phyloP scores from a whole-genome alignment of 2,113 vertebrate genomes.

The Vombatus ursinus region DNA sequence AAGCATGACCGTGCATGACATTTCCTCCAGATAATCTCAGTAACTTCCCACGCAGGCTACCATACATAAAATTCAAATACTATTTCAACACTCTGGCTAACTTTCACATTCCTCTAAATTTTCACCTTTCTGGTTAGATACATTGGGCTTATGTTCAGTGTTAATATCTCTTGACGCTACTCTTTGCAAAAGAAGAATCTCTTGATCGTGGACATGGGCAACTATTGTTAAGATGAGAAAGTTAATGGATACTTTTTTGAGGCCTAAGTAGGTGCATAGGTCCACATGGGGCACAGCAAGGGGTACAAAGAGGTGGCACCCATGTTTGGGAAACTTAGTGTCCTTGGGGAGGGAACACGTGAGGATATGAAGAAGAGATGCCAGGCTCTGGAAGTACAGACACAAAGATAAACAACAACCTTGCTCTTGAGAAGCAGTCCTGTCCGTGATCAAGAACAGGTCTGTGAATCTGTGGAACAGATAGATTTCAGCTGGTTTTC shows the following conservation, averaged over 20 bases:
- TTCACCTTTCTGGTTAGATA: background rate
- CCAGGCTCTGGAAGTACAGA: background rate
- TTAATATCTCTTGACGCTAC: background rate
- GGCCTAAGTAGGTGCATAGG: background rate
- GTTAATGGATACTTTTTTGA: background rate
- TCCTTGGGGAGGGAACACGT: background rate
- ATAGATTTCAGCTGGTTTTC: conserved; percentile 30
- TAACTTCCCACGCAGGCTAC: background rate
- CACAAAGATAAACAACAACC: background rate
- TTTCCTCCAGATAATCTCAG: background rate
- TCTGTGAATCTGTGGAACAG: background rate
- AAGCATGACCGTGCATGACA: background rate
- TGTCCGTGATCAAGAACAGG: background rate
- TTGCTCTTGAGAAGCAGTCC: background rate
- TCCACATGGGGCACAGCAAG: background rate
- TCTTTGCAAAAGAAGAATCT: background rate
- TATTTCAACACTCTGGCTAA: background rate
- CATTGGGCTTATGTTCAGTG: background rate
- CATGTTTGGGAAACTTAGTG: background rate
- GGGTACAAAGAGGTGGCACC: background rate
- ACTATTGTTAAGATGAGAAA: background rate
- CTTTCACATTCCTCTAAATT: background rate
- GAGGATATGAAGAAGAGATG: background rate
- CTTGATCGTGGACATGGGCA: background rate
- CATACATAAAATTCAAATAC: background rate